Evolutionary conservation across 2,888 invertebrate genomes (phyloP).

Genomic region (Tachystola acroxantha): DNA sequence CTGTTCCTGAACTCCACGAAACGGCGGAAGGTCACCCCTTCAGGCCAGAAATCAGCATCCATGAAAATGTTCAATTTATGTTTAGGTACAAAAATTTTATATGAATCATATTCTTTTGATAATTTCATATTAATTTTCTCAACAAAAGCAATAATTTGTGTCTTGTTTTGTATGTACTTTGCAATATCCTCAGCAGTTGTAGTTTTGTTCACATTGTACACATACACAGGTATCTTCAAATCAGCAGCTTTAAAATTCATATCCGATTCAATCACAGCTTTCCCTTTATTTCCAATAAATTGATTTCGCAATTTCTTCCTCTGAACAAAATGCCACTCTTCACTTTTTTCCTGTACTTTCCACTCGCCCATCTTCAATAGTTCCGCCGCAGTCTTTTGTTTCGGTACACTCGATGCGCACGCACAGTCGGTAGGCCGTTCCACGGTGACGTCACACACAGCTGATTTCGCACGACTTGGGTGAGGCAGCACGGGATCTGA

Average conservation of each 20-base stretch:
- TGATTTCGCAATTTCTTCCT: conserved; percentile 3
- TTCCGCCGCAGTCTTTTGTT: no score
- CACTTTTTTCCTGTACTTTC: background rate
- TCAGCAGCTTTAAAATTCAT: conserved; percentile 14
- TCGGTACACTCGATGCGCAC: no score
- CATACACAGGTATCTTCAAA: conserved; percentile 12
- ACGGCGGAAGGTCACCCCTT: conserved; percentile 11
- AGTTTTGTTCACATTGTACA: conserved; percentile 14
- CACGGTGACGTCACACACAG: no score
- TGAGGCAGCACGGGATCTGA: no score
- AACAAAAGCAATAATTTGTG: conserved; percentile 5
- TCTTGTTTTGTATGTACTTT: conserved; percentile 13
- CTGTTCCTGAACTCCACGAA: conserved; percentile 7
- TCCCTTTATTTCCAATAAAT: background rate
- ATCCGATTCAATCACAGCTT: background rate
- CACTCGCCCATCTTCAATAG: no score
- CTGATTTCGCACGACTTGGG: no score
- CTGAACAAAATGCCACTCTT: background rate
- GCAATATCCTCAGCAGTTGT: conserved; percentile 10
- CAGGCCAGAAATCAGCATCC: conserved; percentile 14
- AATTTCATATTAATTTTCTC: conserved; percentile 11
- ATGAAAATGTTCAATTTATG: conserved; percentile 11
- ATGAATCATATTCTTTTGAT: conserved; percentile 8
- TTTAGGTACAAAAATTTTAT: conserved; percentile 16
- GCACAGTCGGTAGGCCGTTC: no score